These are phyloP conservation scores for Ethmia dodecea DNA, from an alignment of 2,888 invertebrate genomes.

Conservation along the genomic window DNA sequence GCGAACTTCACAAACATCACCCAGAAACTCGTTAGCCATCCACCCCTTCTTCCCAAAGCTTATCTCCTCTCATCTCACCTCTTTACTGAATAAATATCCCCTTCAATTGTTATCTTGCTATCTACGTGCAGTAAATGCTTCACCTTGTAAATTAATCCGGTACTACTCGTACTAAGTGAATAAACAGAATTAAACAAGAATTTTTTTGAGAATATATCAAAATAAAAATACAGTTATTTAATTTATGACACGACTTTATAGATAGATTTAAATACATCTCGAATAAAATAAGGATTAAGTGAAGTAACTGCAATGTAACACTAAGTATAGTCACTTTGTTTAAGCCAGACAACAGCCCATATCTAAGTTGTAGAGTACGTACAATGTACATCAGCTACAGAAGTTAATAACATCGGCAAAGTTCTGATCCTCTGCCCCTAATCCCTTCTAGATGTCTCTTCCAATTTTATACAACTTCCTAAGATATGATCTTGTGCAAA, in stretches of 20 bases:
- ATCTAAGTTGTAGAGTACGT: neutral
- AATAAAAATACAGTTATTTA: neutral
- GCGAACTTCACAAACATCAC: slow-evolving; percentile 43
- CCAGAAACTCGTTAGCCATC: slow-evolving; percentile 45
- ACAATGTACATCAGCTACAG: slow-evolving; percentile 34
- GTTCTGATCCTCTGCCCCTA: slow-evolving; percentile 39
- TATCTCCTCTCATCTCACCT: slow-evolving; percentile 20
- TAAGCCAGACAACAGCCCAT: neutral
- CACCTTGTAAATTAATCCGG: too few species aligned
- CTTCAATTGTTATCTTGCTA: slow-evolving; percentile 29
- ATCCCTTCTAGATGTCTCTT: slow-evolving; percentile 39
- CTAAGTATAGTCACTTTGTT: too few species aligned
- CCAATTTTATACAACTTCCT: slow-evolving; percentile 37
- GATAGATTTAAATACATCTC: neutral
- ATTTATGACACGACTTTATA: neutral
- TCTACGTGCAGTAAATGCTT: too few species aligned
- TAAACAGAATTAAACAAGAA: too few species aligned
- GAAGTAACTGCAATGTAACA: too few species aligned
- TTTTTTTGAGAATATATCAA: neutral
- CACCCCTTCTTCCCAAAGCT: slow-evolving; percentile 23
- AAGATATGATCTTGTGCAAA: slow-evolving; percentile 32
- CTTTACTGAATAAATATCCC: slow-evolving; percentile 34
- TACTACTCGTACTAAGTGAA: too few species aligned
- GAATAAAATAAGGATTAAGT: neutral
- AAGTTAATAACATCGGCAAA: slow-evolving; percentile 43